phyloP scores from a whole-genome alignment of 2,888 invertebrate species.

The Lypha dubia region DNA sequence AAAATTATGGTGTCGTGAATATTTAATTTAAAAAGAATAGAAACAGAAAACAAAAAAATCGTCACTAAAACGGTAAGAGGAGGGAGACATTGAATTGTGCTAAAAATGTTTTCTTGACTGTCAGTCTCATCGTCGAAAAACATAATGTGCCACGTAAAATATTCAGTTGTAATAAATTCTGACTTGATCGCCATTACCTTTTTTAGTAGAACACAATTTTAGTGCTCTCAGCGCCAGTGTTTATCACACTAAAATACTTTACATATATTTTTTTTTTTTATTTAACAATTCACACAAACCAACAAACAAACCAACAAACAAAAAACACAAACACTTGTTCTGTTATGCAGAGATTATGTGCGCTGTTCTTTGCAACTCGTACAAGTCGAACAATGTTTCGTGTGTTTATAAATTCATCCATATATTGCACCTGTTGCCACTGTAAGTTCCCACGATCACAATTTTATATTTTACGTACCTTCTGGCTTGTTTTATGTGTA shows the following conservation, averaged over 20 bases:
- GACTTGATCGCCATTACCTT: conserved; percentile 48
- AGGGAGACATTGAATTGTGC: not conserved
- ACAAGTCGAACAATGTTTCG: conserved; percentile 43
- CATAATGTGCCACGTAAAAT: conserved; percentile 41
- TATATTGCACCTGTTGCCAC: conserved; percentile 72
- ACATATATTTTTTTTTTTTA: too few species aligned
- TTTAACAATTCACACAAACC: conserved; percentile 10
- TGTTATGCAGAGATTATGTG: conserved; percentile 18
- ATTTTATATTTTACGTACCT: conserved; percentile 44
- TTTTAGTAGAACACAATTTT: conserved; percentile 27
- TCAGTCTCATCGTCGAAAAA: not conserved
- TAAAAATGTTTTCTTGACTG: conserved; percentile 3
- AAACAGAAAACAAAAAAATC: too few species aligned
- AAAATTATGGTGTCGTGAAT: conserved; percentile 30
- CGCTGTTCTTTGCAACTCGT: conserved; percentile 44
- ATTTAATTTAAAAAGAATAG: conserved; percentile 27
- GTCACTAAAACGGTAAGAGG: conserved; percentile 25
- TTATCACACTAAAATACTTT: conserved; percentile 54
- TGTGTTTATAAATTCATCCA: conserved; percentile 56
- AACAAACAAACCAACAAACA: too few species aligned
- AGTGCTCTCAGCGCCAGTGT: conserved; percentile 55
- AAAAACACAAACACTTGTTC: not conserved
- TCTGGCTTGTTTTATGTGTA: conserved; percentile 33
- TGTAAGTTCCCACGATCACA: conserved; percentile 73
- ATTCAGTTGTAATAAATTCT: conserved; percentile 48